A percentile compares a stretch with the other conserved stretches of the same genome.
These are phyloP conservation scores for Festucalex cinctus DNA, from an alignment of 2,113 vertebrate species.

Conservation along the genomic window DNA sequence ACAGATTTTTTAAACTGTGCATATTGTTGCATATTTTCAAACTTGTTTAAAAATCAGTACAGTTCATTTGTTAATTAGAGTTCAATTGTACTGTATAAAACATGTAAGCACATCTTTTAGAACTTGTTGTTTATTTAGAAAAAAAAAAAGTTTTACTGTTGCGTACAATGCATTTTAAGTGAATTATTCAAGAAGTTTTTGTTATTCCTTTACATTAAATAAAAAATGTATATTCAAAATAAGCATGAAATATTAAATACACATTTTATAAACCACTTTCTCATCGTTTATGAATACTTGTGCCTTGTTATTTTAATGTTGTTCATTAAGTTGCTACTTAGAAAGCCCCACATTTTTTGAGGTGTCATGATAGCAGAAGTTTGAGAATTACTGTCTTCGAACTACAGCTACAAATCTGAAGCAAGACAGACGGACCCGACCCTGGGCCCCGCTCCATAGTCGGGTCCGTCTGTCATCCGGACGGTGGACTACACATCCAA, in stretches of 20 bases:
- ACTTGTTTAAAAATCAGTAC: background rate
- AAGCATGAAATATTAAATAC: background rate
- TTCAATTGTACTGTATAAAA: background rate
- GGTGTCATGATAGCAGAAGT: background rate
- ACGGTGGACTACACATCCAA: conserved; percentile 39
- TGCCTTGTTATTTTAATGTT: background rate
- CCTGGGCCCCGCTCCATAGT: conserved; percentile 30
- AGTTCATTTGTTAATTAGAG: background rate
- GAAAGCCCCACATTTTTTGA: background rate
- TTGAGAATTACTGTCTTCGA: background rate
- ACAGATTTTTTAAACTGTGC: background rate
- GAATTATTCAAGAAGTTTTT: background rate
- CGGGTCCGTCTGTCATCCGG: conserved; percentile 40
- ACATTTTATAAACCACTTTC: background rate
- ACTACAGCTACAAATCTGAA: conserved; percentile 41
- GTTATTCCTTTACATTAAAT: background rate
- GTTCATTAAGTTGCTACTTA: background rate
- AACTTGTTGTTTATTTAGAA: background rate
- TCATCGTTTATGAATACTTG: background rate
- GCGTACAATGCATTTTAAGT: background rate
- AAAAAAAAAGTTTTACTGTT: background rate
- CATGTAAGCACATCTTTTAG: background rate
- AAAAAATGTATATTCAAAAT: background rate
- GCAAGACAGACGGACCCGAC: conserved; percentile 32
- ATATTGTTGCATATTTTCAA: no score